Base-by-base conservation (phyloP, 2,797 vertebrate species). In the Artibeus jamaicensis region DNA sequence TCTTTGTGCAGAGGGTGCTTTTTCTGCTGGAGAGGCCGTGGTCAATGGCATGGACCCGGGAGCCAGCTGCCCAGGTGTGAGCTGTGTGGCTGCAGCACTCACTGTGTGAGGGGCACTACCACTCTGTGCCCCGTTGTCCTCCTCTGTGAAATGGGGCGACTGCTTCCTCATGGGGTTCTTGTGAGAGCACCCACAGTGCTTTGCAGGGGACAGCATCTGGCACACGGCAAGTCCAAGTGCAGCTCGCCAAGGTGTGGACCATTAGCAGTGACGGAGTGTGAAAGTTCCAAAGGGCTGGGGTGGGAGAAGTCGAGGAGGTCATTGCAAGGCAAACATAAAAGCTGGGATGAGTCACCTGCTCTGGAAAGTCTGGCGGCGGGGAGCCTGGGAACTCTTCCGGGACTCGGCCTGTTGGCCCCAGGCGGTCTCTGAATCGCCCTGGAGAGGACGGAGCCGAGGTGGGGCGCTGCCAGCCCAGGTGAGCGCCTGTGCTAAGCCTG, bases 211-310 rank as follows among this genome's bases (percentile, higher is more conserved):
- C 11, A 11, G 50, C 9, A 22, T 55, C 34, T 84, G 81, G 37
- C 59, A 14, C 2, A 2, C 37, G 24, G 57, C 24, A 59, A 67
- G 19, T 55, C 2, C 10, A 48, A 19, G 89, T 22, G 39, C 7
- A 6, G 4, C 44, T 32, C 39, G 6, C 42, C 11, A 44, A 55
- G 34, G 24, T 9, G 8, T 6, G 39, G 78, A 32, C n/a, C 2
- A 0, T 67, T 29, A 37, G 42, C 29, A 0, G 1, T 39, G 65
- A n/a, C 12, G 0, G 26, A 9, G 12, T 21, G 9, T 81, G 9
- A 18, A 77, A 68, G 42, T 34, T 50, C 29, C 29, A 7, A 14
- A 18, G 71, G 57, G 21, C 68, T 5, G 8, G 39, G 18, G 6
- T 57, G 65, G 53, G 39, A 81, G 42, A 22, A 18, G 46, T 9